phyloP scores from a whole-genome alignment of 37 sponge, comb jelly and placozoan species.

The Hormiphora californensis region DNA sequence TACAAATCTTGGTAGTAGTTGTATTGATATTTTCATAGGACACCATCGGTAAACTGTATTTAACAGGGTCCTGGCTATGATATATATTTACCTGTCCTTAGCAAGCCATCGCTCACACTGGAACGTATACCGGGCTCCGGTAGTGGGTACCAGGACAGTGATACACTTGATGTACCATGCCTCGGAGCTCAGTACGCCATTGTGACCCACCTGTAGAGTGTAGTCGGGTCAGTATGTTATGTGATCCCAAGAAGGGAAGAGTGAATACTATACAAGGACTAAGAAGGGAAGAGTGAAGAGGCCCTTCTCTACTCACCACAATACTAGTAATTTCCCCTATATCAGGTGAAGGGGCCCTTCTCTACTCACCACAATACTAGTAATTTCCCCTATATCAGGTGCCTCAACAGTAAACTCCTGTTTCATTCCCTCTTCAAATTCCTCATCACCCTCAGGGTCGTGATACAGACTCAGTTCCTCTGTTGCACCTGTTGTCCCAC shows the following conservation, averaged over 20 bases:
- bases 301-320: neutral
- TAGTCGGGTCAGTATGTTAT: neutral
- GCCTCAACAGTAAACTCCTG: conserved; percentile 9
- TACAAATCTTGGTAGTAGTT: too few species aligned
- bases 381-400: conserved; percentile 24
- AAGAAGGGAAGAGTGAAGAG: neutral
- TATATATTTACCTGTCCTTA: too few species aligned
- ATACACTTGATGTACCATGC: neutral
- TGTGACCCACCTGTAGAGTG: conserved; percentile 39
- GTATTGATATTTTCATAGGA: too few species aligned
- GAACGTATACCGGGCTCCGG: conserved; percentile 41
- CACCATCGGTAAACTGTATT: too few species aligned
- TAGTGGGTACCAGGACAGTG: conserved; percentile 18
- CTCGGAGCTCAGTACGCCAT: neutral
- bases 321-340: conserved; percentile 11
- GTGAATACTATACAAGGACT: neutral
- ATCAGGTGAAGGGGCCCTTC: too few species aligned
- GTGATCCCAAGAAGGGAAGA: neutral
- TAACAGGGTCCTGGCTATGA: too few species aligned
- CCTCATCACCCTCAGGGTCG: neutral
- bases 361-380: conserved; percentile 20
- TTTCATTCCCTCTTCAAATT: neutral
- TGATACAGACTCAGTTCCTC: conserved; percentile 52
- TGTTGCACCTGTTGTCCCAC: neutral
- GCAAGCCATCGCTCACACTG: conserved; percentile 50